These are phyloP conservation scores for Dromiciops gliroides DNA, from an alignment of 2,113 vertebrate genomes.

Conservation along the genomic window DNA sequence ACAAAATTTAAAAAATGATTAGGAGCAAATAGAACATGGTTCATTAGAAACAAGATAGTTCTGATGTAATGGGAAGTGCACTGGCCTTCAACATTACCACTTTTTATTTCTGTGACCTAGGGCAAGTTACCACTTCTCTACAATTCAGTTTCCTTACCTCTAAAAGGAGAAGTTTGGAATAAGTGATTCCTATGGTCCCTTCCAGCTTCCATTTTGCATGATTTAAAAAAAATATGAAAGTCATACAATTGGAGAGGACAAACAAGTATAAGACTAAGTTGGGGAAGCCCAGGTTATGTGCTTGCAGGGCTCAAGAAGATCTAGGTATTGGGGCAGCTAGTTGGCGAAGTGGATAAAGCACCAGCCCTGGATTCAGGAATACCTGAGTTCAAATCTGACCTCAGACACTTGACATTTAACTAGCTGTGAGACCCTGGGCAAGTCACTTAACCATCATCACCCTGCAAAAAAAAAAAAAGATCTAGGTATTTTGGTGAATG, in stretches of 20 bases:
- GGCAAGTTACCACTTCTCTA: neutral
- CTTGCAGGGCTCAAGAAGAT: neutral
- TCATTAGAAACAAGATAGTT: neutral
- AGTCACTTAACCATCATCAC: too few relatives aligned
- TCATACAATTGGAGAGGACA: neutral
- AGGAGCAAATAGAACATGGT: neutral
- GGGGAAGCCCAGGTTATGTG: neutral
- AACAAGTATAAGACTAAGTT: neutral
- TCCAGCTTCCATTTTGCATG: neutral
- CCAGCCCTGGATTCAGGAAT: too few relatives aligned
- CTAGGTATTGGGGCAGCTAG: too few relatives aligned
- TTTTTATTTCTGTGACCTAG: neutral
- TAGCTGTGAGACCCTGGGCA: too few relatives aligned
- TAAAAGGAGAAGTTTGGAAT: neutral
- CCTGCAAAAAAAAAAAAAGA: too few relatives aligned
- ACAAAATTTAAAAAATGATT: neutral
- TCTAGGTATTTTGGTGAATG: neutral
- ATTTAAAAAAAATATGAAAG: neutral
- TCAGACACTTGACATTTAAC: too few relatives aligned
- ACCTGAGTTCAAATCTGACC: too few relatives aligned
- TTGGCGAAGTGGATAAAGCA: too few relatives aligned
- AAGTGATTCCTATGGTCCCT: neutral
- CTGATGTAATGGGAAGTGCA: neutral
- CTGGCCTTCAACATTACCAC: neutral
- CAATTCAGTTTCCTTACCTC: neutral